phyloP scores from a whole-genome alignment of 2,113 vertebrate species.

The Xiphophorus hellerii region DNA sequence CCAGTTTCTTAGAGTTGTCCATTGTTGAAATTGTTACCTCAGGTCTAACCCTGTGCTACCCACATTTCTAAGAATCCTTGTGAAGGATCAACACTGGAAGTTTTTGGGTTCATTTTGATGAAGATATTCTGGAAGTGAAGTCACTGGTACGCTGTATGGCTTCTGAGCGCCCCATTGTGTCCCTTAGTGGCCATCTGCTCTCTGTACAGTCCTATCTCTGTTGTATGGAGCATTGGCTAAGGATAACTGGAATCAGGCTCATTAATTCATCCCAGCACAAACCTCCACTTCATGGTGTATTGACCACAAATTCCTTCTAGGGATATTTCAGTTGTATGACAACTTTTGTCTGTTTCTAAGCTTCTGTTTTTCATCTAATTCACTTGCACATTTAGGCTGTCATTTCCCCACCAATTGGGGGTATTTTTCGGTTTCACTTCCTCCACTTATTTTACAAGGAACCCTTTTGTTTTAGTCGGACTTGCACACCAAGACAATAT shows the following conservation, averaged over 20 bases:
- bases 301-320: conserved; percentile 55
- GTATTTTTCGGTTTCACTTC: conserved; percentile 48
- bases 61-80: conserved; percentile 18
- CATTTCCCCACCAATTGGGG: conserved; percentile 42
- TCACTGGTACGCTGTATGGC: conserved; percentile 55
- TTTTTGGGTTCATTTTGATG: conserved; percentile 41
- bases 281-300: conserved; percentile 54
- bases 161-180: conserved; percentile 74
- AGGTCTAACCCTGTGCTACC: conserved; percentile 31
- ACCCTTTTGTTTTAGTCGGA: conserved; percentile 31
- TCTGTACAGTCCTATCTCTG: conserved; percentile 70
- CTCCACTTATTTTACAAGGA: conserved; percentile 62
- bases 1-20: conserved; percentile 26
- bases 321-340: conserved; percentile 64
- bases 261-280: conserved; percentile 67
- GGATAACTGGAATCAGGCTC: conserved; percentile 58
- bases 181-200: conserved; percentile 67
- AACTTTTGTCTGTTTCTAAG: conserved; percentile 66
- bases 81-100: conserved; percentile 15
- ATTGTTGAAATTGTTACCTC: conserved; percentile 48
- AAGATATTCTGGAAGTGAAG: conserved; percentile 69
- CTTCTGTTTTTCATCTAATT: conserved; percentile 61
- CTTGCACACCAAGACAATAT: conserved; percentile 20
- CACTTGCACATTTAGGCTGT: conserved; percentile 46
- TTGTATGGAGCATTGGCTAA: conserved; percentile 54